Percentiles rank a stretch among this genome's conserved stretches.
Conservation (phyloP, 2,113 vertebrate species). For the Nesoenas mayeri region DNA sequence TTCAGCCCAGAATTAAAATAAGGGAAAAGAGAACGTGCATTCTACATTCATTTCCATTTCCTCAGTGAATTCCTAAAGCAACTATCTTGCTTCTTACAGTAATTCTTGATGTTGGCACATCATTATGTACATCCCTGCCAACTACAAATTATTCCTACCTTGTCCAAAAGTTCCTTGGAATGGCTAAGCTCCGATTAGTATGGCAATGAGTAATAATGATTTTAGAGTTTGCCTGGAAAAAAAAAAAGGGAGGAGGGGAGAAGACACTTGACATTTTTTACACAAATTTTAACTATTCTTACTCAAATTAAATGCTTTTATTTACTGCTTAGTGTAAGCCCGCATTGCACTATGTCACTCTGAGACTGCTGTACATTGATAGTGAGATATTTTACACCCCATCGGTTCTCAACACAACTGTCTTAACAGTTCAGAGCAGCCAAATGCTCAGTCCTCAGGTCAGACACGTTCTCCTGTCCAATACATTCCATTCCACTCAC, state of each 20-base stretch:
- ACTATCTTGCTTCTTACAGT: background rate
- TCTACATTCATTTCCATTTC: background rate
- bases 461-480: background rate
- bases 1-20: background rate
- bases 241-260: background rate
- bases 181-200: conserved; percentile 86
- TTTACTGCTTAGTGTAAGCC: background rate
- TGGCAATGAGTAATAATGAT: conserved; percentile 84
- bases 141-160: conserved; percentile 73
- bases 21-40: background rate
- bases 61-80: background rate
- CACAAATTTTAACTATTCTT: background rate
- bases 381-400: background rate
- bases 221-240: conserved; percentile 80
- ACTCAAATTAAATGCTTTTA: background rate
- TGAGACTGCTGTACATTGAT: background rate
- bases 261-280: background rate
- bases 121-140: background rate
- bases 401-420: background rate
- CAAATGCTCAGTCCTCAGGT: background rate
- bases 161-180: conserved; percentile 76
- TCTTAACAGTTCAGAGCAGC: background rate
- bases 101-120: background rate
- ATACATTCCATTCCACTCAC: background rate
- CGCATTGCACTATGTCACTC: background rate